Base-by-base conservation (phyloP, 2,888 invertebrate genomes). In the Xestoiulus laeticollis region DNA sequence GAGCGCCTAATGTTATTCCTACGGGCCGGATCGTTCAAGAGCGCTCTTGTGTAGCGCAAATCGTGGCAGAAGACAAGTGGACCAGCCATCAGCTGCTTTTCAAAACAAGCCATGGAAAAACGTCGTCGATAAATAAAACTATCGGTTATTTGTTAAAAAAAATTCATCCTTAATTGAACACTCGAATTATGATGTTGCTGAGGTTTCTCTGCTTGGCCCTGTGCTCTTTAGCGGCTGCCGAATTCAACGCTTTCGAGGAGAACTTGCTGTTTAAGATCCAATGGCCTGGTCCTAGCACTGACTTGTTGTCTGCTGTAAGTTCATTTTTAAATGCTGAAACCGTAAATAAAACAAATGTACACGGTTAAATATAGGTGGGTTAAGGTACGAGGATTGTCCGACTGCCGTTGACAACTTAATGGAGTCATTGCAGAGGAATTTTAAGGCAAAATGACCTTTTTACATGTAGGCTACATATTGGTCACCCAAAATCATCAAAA, bases 201-300 rank as follows among this genome's bases (percentile, higher is more conserved):
- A 22, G 12, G 82, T 32, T 82, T 30, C 32, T 82, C 14, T 30
- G 82, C 32, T 6, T 19, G 82, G 26, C 32, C 3, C 14, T 26
- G n/a, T 30, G 26, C 8, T 30, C 82, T 4, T 82, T 82, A 14
- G 32, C 82, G 26, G 8, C 82, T n/a, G 82, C 85, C 16, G 87
- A 87, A 26, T 87, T 87, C 83, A 87, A 87, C n/a, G 16, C 48
- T n/a, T 85, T 87, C 5, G 87, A 87, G 38, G 87, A 87, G 44
- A 87, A 87, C 53, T 38, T 87, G 30, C 22, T 87, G 12, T 87
- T 87, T 19, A 85, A 85, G 30, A 85, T 87, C n/a, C 14, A 85
- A 44, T 87, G 87, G 87, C 85, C 87, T 53, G 87, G 87, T 10
- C 32, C 87, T 6, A 53, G 26, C 82, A 32, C 82, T 10, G 38